These are phyloP conservation scores for Rhabdomys dilectus DNA, from an alignment of 2,113 vertebrate species.

Conservation along the genomic window DNA sequence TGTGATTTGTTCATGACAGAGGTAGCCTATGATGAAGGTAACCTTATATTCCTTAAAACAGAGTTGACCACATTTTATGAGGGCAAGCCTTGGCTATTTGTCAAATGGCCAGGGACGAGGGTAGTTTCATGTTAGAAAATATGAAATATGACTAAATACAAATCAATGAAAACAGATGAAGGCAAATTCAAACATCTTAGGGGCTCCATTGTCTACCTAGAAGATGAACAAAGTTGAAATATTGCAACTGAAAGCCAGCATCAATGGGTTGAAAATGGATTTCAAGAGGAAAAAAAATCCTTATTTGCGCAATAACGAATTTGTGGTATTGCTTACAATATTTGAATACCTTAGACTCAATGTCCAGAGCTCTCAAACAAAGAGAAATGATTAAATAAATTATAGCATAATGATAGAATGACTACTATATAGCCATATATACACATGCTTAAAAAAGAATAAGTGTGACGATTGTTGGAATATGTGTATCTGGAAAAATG, in stretches of 20 bases:
- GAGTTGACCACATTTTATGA: constrained; percentile 39
- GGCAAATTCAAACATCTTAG: background rate
- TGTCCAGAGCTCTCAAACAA: background rate
- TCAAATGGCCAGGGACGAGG: constrained; percentile 1
- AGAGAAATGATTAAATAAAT: background rate
- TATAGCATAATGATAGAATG: background rate
- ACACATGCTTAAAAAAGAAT: background rate
- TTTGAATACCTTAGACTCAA: constrained; percentile 45
- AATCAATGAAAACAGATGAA: background rate
- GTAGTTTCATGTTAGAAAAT: background rate
- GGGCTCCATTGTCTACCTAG: background rate
- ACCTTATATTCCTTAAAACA: background rate
- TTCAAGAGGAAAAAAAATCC: background rate
- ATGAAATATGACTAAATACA: background rate
- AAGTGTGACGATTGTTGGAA: background rate
- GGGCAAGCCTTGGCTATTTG: constrained; percentile 40
- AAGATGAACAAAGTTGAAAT: constrained; percentile 26
- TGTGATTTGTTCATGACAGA: constrained; percentile 3
- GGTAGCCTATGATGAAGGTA: background rate
- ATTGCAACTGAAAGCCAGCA: background rate
- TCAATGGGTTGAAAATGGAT: background rate
- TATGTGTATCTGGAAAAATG: background rate
- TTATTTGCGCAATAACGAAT: background rate
- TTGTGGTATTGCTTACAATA: background rate
- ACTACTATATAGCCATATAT: background rate